Percentiles rank a stretch among this genome's conserved stretches.
Evolutionary conservation across 2,888 invertebrate genomes (phyloP).

Genomic region (Leptopilina drosophilae): DNA sequence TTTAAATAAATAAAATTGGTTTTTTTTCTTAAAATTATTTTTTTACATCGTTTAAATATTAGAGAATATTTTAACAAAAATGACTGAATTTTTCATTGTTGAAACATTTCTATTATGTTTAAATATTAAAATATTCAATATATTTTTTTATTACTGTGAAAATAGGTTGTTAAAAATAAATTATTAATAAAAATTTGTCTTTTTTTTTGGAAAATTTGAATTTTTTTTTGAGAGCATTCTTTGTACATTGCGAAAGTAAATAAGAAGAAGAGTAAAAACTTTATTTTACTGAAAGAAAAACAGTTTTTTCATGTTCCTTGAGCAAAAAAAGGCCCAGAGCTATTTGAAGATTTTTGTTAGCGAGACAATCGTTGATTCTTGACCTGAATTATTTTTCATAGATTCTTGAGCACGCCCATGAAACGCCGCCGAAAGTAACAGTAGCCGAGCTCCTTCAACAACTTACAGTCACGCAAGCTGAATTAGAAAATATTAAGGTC

Average conservation of each 20-base stretch:
- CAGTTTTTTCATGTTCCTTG: neutral
- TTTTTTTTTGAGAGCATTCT: neutral
- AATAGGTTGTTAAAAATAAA: too few relatives aligned
- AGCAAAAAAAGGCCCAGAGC: neutral
- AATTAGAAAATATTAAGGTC: conserved; percentile 93
- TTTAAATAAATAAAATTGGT: neutral
- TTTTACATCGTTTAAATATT: neutral
- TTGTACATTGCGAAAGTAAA: too few relatives aligned
- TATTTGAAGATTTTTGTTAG: neutral
- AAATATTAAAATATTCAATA: too few relatives aligned
- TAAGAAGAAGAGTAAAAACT: neutral
- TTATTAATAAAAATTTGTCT: too few relatives aligned
- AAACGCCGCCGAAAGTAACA: conserved; percentile 83
- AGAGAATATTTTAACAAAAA: neutral
- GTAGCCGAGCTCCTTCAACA: conserved; percentile 90
- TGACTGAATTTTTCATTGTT: neutral
- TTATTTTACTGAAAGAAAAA: conserved; percentile 1
- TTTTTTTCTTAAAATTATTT: too few relatives aligned
- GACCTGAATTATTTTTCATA: conserved; percentile 45
- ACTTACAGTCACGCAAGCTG: conserved; percentile 89
- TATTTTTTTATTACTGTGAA: too few relatives aligned
- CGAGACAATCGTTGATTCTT: conserved; percentile 15
- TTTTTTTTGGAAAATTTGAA: neutral
- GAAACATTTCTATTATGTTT: too few relatives aligned
- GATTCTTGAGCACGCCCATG: conserved; percentile 67